These are phyloP conservation scores for Antennarius striatus DNA, from an alignment of 2,113 vertebrate genomes.

Conservation along the genomic window DNA sequence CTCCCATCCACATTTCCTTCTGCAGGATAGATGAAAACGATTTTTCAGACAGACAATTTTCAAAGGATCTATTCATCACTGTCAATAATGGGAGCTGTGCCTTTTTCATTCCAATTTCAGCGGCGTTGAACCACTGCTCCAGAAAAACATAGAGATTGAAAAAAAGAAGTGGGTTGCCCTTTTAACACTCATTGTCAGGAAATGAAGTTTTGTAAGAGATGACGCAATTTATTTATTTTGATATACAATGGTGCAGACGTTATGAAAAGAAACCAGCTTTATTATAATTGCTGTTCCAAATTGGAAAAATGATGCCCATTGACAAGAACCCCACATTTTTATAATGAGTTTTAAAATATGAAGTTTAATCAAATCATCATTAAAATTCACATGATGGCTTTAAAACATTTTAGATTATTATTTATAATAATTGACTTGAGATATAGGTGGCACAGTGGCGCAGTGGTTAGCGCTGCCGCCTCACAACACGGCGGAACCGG, in stretches of 20 bases:
- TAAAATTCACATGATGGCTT: neutral
- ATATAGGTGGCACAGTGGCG: too few relatives aligned
- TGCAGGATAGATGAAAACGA: conserved; percentile 14
- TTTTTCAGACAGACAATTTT: conserved; percentile 46
- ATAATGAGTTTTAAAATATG: too few relatives aligned
- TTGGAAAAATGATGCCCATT: neutral
- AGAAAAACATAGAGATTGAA: conserved; percentile 33
- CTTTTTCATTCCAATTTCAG: conserved; percentile 45
- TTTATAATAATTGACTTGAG: neutral
- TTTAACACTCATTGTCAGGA: neutral
- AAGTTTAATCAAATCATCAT: neutral
- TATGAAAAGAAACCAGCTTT: neutral
- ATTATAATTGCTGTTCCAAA: neutral
- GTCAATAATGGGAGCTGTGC: conserved; percentile 18
- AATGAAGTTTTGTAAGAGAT: conserved; percentile 18
- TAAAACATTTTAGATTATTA: too few relatives aligned
- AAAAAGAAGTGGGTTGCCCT: conserved; percentile 10
- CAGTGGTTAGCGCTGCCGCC: too few relatives aligned
- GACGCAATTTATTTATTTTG: conserved; percentile 29
- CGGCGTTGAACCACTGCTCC: conserved; percentile 16
- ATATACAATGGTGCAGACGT: conserved; percentile 1
- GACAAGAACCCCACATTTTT: neutral
- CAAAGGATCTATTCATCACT: conserved; percentile 50
- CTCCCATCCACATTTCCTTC: conserved; percentile 37
- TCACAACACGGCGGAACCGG: too few relatives aligned